These are phyloP conservation scores for Anoplopoma fimbria DNA, from an alignment of 2,113 vertebrate species.

Conservation along the genomic window DNA sequence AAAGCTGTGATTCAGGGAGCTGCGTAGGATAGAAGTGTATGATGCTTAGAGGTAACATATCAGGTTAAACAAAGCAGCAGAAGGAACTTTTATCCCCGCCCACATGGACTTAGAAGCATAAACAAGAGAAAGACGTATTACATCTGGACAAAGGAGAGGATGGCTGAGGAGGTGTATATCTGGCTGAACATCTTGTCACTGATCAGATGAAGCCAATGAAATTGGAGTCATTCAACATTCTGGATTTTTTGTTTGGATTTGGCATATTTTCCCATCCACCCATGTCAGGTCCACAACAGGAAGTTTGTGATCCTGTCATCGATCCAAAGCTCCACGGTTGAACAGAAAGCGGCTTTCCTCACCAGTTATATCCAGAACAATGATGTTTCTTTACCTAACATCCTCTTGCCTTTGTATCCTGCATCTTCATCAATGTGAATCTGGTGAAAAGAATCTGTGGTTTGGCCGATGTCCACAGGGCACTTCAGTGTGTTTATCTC, in stretches of 20 bases:
- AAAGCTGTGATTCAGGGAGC: slow-evolving; percentile 24
- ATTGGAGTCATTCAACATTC: slow-evolving; percentile 18
- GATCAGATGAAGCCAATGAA: slow-evolving; percentile 48
- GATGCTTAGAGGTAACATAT: slow-evolving; percentile 25
- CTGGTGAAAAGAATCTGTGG: not conserved
- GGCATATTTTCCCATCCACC: slow-evolving; percentile 13
- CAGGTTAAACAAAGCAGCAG: slow-evolving; percentile 30
- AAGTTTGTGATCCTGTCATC: slow-evolving; percentile 36
- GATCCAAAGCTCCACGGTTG: slow-evolving; percentile 11
- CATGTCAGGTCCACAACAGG: slow-evolving; percentile 40
- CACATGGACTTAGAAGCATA: slow-evolving; percentile 21
- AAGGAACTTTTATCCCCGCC: slow-evolving; percentile 27
- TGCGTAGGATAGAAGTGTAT: not conserved
- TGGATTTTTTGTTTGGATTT: slow-evolving; percentile 26
- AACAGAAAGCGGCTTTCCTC: slow-evolving; percentile 7
- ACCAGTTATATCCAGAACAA: slow-evolving; percentile 8
- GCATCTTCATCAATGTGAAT: not conserved
- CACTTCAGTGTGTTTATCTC: slow-evolving; percentile 2
- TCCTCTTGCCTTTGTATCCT: not conserved
- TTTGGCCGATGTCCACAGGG: not conserved
- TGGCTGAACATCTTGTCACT: slow-evolving; percentile 52
- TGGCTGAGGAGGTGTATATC: slow-evolving; percentile 33
- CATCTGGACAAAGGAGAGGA: slow-evolving; percentile 53
- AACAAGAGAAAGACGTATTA: slow-evolving; percentile 28
- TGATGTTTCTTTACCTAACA: not conserved